Evolutionary conservation across 1,140 invertebrate genomes (phyloP).

Genomic region (Adelges cooleyi): DNA sequence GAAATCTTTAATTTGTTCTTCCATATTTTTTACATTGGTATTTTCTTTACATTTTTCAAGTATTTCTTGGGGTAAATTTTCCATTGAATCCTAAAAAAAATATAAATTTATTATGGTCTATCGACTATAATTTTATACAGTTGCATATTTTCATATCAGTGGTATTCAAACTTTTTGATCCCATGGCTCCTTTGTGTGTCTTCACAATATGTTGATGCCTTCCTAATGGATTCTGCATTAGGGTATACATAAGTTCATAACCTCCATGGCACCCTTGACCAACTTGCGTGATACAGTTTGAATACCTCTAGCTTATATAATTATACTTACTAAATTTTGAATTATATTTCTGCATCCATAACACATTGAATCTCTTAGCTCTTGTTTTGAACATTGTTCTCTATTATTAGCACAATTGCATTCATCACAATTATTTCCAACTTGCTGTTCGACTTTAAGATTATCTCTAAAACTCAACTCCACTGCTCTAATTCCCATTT

Average conservation of each 20-base stretch:
- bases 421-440: neutral
- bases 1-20: slow-evolving; percentile 30
- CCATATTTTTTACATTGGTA: slow-evolving; percentile 10
- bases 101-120: too few species aligned
- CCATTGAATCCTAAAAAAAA: slow-evolving; percentile 21
- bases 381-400: slow-evolving; percentile 1
- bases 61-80: slow-evolving; percentile 13
- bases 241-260: too few species aligned
- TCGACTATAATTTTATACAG: too few species aligned
- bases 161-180: too few species aligned
- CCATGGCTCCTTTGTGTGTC: too few species aligned
- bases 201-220: too few species aligned
- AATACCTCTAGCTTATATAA: too few species aligned
- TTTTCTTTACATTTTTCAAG: slow-evolving; percentile 5
- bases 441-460: neutral
- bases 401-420: slow-evolving; percentile 18
- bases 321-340: slow-evolving; percentile 30
- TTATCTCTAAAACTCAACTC: neutral
- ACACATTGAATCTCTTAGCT: slow-evolving; percentile 15
- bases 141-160: too few species aligned
- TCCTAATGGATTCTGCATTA: too few species aligned
- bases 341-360: slow-evolving; percentile 30
- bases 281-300: too few species aligned
- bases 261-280: too few species aligned
- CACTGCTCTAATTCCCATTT: slow-evolving; percentile 10